Evolutionary conservation across 2,113 vertebrate species (phyloP), one percentile per base, ranked within the genome.

Genomic region (Acrocephalus kingi): DNA sequence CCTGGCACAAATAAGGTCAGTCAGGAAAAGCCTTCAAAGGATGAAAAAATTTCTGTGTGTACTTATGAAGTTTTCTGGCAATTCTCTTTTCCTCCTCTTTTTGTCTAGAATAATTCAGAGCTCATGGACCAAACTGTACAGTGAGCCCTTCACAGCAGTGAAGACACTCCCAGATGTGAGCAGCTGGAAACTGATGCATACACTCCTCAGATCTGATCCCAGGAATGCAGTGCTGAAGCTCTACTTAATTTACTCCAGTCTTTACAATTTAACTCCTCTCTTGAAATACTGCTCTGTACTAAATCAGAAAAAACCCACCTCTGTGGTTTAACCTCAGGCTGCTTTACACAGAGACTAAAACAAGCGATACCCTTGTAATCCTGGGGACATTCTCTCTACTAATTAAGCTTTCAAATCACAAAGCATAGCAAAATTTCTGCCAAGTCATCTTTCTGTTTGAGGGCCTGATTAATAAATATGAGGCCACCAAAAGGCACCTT

Each of bases 81-180:
- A 81, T 90, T 74, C 39, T 90, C 13, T 92, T 89, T 67, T 63
- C 15, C 63, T 81, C 83, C 71, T 94, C 35, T 94, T 96, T 95
- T 89, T 91, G 55, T 71, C 66, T 72, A 97, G 97, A 93, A 69
- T 71, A 91, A 94, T 64, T 93, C 82, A 94, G 95, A 97, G 93
- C 96, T 96, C 51, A 31, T 68, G 95, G 93, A 76, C 74, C 58
- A 61, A 45, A 92, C 55, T 64, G 66, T 89, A 89, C 89, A 73
- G 78, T 49, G 49, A 92, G 62, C 75, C 76, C 66, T 76, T 84
- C 63, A 62, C 8, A 37, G 87, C 83, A 49, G 51, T 61, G 79
- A 94, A 76, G 72, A 90, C 81, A 37, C 33, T 81, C 94, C 90
- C 8, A 54, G 93, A 90, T 71, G 80, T 82, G 90, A 90, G 49